Percentiles rank a stretch among this genome's conserved stretches.
phyloP scores from a whole-genome alignment of 2,113 vertebrate genomes.

The Syngnathus floridae region DNA sequence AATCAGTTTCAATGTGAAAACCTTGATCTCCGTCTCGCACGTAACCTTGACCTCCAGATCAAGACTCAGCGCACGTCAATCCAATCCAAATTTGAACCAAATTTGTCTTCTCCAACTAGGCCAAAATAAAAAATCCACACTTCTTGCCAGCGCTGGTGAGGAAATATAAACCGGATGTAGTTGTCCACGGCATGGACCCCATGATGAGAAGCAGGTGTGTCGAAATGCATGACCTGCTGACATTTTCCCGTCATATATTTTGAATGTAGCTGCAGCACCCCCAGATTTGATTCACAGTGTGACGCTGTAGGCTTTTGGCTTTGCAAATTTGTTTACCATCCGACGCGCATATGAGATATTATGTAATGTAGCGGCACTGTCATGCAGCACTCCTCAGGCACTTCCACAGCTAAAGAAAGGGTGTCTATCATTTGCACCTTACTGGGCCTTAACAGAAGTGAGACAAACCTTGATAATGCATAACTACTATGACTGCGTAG shows the following conservation, averaged over 20 bases:
- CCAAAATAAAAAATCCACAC: constrained; percentile 34
- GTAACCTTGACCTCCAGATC: constrained; percentile 14
- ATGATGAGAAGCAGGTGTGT: constrained; percentile 28
- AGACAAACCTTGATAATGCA: neutral
- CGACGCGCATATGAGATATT: constrained; percentile 26
- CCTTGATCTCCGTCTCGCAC: constrained; percentile 22
- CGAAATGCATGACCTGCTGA: constrained; percentile 40
- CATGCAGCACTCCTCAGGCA: constrained; percentile 23
- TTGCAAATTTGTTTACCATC: constrained; percentile 21
- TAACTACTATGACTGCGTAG: too few relatives aligned
- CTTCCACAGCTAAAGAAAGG: constrained; percentile 16
- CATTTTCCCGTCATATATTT: constrained; percentile 33
- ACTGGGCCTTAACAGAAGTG: neutral
- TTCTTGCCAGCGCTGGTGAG: constrained; percentile 20
- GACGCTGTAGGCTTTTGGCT: constrained; percentile 4
- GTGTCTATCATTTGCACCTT: neutral
- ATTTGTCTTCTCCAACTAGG: constrained; percentile 13
- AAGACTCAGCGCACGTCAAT: constrained; percentile 11
- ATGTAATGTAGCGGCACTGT: constrained; percentile 40
- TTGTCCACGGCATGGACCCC: constrained; percentile 30
- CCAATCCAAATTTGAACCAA: constrained; percentile 4
- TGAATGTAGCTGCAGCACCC: constrained; percentile 9
- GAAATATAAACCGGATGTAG: constrained; percentile 41
- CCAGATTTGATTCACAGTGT: constrained; percentile 8
- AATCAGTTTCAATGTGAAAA: neutral